phyloP scores from a whole-genome alignment of 2,888 invertebrate species.

The Hyposoter dolosus region DNA sequence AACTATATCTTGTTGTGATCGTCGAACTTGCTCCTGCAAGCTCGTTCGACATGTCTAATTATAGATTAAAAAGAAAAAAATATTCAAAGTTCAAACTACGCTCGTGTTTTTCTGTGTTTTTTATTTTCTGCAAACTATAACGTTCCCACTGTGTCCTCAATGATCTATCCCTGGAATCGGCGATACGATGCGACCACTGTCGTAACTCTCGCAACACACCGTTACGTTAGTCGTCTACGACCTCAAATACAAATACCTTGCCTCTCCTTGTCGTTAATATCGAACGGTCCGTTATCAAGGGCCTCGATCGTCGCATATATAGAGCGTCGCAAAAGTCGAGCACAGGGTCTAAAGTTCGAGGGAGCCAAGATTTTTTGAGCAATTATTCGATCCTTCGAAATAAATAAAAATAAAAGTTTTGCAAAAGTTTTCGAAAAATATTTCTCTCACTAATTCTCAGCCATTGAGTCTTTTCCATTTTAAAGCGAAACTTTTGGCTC shows the following conservation, averaged over 20 bases:
- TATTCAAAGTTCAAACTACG: conserved; percentile 76
- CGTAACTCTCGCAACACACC: conserved; percentile 9
- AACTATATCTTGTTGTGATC: conserved; percentile 82
- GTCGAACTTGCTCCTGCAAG: conserved; percentile 69
- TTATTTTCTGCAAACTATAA: neutral
- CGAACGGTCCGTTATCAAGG: conserved; percentile 40
- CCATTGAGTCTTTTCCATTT: too few relatives aligned
- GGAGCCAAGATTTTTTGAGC: neutral
- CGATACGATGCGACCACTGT: conserved; percentile 4
- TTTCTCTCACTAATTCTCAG: too few relatives aligned
- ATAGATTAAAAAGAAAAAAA: conserved; percentile 77
- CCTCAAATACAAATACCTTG: conserved; percentile 31
- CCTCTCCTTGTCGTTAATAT: conserved; percentile 31
- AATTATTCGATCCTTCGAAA: neutral
- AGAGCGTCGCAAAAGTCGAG: neutral
- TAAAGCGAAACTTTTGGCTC: neutral
- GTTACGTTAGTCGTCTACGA: conserved; percentile 35
- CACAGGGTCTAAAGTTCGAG: neutral
- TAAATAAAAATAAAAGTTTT: too few relatives aligned
- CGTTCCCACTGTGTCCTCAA: conserved; percentile 4
- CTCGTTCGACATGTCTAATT: conserved; percentile 77
- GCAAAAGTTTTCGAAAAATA: too few relatives aligned
- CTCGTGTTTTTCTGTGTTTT: conserved; percentile 36
- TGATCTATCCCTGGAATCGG: conserved; percentile 7
- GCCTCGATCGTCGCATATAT: conserved; percentile 31